Evolutionary conservation across 2,113 vertebrate genomes (phyloP).

Genomic region (Parotia lawesii): DNA sequence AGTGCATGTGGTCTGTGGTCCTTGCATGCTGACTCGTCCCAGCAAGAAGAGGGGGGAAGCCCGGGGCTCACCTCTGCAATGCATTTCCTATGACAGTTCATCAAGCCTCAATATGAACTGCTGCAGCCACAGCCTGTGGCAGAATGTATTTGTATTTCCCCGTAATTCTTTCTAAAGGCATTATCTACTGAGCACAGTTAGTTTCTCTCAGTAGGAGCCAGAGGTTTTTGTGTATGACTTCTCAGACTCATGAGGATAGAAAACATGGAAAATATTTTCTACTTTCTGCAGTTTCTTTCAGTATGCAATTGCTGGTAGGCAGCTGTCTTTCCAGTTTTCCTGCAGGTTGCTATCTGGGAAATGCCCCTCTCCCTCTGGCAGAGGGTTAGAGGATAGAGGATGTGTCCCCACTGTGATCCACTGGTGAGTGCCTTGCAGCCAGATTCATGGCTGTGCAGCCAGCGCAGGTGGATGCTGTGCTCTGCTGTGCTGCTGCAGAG

Average conservation of each 20-base stretch:
- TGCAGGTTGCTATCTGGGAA: not conserved
- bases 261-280: not conserved
- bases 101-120: not conserved
- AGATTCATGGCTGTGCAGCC: not conserved
- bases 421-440: not conserved
- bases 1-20: not conserved
- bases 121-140: not conserved
- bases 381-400: not conserved
- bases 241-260: not conserved
- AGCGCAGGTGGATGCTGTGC: fast-evolving
- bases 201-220: not conserved
- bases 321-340: not conserved
- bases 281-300: not conserved
- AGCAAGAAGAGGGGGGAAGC: not conserved
- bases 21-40: not conserved
- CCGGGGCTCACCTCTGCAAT: not conserved
- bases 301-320: not conserved
- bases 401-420: not conserved
- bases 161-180: not conserved
- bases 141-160: not conserved
- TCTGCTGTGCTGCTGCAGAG: not conserved
- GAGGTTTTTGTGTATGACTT: not conserved
- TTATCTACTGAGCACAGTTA: not conserved
- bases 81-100: not conserved
- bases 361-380: not conserved